Evolutionary conservation across 1,140 invertebrate genomes (phyloP).

Genomic region (Eupristina koningsbergeri): DNA sequence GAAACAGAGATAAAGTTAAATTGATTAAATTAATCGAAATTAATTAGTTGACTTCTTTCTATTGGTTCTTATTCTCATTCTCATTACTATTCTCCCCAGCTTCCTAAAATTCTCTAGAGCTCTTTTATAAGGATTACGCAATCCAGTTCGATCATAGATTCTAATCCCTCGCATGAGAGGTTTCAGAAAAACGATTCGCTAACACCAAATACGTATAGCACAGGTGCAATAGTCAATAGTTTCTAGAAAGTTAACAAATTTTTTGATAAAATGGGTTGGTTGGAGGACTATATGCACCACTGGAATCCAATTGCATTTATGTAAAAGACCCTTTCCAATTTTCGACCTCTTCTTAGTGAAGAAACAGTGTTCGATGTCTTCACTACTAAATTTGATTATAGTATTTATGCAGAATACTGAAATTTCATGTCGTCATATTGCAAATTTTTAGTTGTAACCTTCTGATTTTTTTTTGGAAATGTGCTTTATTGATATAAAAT

Average conservation of each 20-base stretch:
- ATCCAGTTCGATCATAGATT: slow-evolving; percentile 43
- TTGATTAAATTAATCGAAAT: slow-evolving; percentile 35
- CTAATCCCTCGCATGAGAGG: neutral
- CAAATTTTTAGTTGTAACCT: too few species aligned
- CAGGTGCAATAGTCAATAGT: slow-evolving; percentile 57
- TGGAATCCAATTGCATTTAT: slow-evolving; percentile 50
- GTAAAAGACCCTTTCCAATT: neutral
- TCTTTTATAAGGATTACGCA: slow-evolving; percentile 13
- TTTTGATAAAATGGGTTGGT: slow-evolving; percentile 53
- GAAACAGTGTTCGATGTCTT: too few species aligned
- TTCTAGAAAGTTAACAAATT: slow-evolving; percentile 66
- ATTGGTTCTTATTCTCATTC: too few species aligned
- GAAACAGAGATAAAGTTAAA: neutral
- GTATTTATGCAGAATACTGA: too few species aligned
- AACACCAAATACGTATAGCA: neutral
- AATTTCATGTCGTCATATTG: too few species aligned
- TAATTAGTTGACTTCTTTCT: slow-evolving; percentile 9
- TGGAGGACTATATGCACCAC: slow-evolving; percentile 60
- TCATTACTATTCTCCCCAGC: too few species aligned
- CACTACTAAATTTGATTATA: neutral
- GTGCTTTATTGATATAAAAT: too few species aligned
- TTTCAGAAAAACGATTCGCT: neutral
- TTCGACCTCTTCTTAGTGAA: too few species aligned
- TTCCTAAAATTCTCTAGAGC: neutral
- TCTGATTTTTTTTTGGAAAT: too few species aligned